A percentile compares a stretch with the other conserved stretches of the same genome.
phyloP scores from a whole-genome alignment of 2,888 invertebrate genomes.

The Agriotes lineatus region DNA sequence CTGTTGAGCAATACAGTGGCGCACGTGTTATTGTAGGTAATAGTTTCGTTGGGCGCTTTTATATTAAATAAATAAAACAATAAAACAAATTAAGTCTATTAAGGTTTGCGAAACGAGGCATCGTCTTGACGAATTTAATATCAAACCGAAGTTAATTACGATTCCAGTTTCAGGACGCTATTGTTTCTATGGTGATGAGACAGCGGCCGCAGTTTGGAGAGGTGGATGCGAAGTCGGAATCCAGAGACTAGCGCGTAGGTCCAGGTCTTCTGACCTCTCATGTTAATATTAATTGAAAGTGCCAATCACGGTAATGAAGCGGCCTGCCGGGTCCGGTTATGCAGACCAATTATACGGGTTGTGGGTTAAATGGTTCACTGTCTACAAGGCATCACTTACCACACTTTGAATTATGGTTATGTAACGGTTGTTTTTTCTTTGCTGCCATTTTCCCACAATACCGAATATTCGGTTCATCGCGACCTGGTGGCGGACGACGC shows the following conservation, averaged over 20 bases:
- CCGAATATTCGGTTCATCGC: neutral
- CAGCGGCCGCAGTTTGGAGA: conserved; percentile 7
- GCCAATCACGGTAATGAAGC: conserved; percentile 83
- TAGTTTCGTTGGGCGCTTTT: too few species aligned
- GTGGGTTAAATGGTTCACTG: conserved; percentile 54
- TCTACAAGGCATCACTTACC: conserved; percentile 42
- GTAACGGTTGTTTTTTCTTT: conserved; percentile 29
- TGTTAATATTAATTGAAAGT: conserved; percentile 81
- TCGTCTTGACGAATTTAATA: neutral
- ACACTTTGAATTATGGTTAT: conserved; percentile 38
- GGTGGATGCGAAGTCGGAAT: conserved; percentile 7
- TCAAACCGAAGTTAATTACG: conserved; percentile 9
- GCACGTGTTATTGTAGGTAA: too few species aligned
- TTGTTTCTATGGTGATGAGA: neutral
- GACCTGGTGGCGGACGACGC: too few species aligned
- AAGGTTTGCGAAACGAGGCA: too few species aligned
- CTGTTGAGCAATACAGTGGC: too few species aligned
- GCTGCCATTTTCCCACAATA: conserved; percentile 7
- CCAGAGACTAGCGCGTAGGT: conserved; percentile 50
- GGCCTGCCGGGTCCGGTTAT: conserved; percentile 48
- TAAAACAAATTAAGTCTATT: too few species aligned
- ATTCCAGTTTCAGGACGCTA: conserved; percentile 1
- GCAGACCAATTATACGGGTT: conserved; percentile 53
- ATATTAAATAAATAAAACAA: too few species aligned
- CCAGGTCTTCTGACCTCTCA: conserved; percentile 66